Evolutionary conservation across 2,113 vertebrate genomes (phyloP), one percentile per base, ranked within the genome.

Genomic region (Ursus arctos): DNA sequence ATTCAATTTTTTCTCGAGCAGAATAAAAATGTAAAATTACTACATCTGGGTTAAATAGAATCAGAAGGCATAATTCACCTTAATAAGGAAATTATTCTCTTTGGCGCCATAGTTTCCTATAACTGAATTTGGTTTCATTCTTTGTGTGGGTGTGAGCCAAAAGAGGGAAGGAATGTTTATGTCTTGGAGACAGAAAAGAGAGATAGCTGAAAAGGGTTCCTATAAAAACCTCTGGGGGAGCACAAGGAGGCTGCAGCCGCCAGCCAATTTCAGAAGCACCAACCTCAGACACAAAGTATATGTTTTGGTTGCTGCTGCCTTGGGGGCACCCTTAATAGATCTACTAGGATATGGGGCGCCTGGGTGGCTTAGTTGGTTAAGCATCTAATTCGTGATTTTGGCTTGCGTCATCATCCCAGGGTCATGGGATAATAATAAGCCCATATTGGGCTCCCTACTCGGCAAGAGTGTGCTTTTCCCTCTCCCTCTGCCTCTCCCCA

Each of bases 81-180:
- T 91, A 91, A 91, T 93, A 95, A 92, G 92, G 63, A 92, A 77
- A 72, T 43, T 36, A 69, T 74, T 91, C 67, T 88, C 67, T 95
- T 76, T 83, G 21, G 15, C 65, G 22, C 21, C 53, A 90, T 12
- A 87, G 33, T 87, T 92, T 82, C 88, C 71, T 71, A 16, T 65
- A n/a, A 67, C 59, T 67, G 77, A 96, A 81, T 88, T 65, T 92
- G 47, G 26, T 77, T 91, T 77, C 79, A 72, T 43, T 91, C n/a
- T 88, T 91, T 53, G 55, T 79, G 43, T 81, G 89, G 31, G 49
- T 55, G 49, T 43, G 18, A 95, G 71, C 36, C 95, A 82, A 57
- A 81, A 86, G 65, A 77, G 33, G 53, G 69, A 91, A 88, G 63
- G 67, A 43, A 76, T 92, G 40, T 57, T 96, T 47, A 40, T 61